Base-by-base conservation (phyloP, 2,113 vertebrate species). In the Mirza zaza region DNA sequence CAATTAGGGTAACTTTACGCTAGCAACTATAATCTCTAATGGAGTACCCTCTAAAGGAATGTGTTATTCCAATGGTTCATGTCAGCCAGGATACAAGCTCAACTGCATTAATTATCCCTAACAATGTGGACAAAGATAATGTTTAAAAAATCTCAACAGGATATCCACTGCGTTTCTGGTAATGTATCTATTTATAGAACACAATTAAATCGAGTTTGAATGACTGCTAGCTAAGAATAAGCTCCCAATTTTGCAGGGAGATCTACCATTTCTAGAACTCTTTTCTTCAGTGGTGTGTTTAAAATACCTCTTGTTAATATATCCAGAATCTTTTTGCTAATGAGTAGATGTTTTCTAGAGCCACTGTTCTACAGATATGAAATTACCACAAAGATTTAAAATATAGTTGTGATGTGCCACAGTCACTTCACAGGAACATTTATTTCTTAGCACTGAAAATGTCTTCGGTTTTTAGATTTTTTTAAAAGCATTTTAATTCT, bases 141-240 rank as follows among this genome's bases (percentile, higher is more conserved):
- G 94, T 85, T 94, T 70, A 68, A 96, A 97, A 97, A 95, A 88
- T 93, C 76, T 96, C 93, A 95, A 97, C 96, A 97, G 97, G 96
- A 98, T 97, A 95, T 96, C 97, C 97, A 97, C 91, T 87, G 90
- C 68, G n/a, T 91, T 98, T 97, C 97, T 97, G 94, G 95, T 95
- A 98, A 97, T 36, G 77, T 92, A 70, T 90, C 98, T 97, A 98
- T 98, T 98, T 97, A 92, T 84, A 96, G 95, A 96, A 93, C 93
- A 98, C 93, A 97, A 95, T 98, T 91, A 94, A 97, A 92, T 94
- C 39, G 77, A 90, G 83, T 81, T 76, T 87, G 87, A 96, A 94
- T 4, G 42, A 59, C 42, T 9, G 4, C 20, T 36, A 55, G 75
- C 68, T 94, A 65, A 70, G 81, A 92, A 39, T 2, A 63, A 45